Conservation (phyloP, 2,888 invertebrate species). For the Hipparchia semele region DNA sequence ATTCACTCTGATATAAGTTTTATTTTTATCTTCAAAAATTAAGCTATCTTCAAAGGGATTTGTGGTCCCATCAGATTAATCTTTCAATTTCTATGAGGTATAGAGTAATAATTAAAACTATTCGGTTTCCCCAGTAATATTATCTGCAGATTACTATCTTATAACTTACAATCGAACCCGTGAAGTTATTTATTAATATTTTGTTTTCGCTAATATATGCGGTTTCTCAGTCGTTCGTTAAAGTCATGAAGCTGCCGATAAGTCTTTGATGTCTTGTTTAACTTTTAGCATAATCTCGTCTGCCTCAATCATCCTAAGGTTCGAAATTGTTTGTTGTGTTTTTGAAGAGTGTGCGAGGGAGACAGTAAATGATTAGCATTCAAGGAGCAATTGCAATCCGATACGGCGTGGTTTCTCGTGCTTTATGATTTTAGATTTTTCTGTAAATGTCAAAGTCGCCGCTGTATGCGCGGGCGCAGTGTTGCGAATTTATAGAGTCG, state of each 20-base stretch:
- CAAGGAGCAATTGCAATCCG: conserved; percentile 75
- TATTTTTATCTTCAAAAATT: conserved; percentile 9
- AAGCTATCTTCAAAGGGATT: neutral
- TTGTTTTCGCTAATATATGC: conserved; percentile 17
- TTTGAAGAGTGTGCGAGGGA: conserved; percentile 40
- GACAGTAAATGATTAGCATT: conserved; percentile 65
- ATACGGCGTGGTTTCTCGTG: conserved; percentile 61
- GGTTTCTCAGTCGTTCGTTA: conserved; percentile 15
- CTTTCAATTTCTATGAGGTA: neutral
- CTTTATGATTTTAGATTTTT: conserved; percentile 81
- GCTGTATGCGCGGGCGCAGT: conserved; percentile 56
- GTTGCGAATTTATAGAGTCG: conserved; percentile 32
- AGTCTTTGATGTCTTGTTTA: conserved; percentile 27
- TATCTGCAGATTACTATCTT: conserved; percentile 18
- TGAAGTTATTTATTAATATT: conserved; percentile 19
- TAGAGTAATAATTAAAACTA: conserved; percentile 4
- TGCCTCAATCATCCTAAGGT: conserved; percentile 14
- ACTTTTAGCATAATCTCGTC: conserved; percentile 5
- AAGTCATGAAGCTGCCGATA: conserved; percentile 32
- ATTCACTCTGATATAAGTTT: neutral
- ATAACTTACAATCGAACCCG: conserved; percentile 18
- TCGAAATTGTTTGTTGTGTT: conserved; percentile 21
- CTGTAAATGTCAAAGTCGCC: conserved; percentile 79
- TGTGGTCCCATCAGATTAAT: neutral
- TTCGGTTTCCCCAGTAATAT: conserved; percentile 3